Percentiles rank a stretch among this genome's conserved stretches.
These are phyloP conservation scores for Heliangelus exortis DNA, from an alignment of 2,797 vertebrate genomes.

Conservation along the genomic window DNA sequence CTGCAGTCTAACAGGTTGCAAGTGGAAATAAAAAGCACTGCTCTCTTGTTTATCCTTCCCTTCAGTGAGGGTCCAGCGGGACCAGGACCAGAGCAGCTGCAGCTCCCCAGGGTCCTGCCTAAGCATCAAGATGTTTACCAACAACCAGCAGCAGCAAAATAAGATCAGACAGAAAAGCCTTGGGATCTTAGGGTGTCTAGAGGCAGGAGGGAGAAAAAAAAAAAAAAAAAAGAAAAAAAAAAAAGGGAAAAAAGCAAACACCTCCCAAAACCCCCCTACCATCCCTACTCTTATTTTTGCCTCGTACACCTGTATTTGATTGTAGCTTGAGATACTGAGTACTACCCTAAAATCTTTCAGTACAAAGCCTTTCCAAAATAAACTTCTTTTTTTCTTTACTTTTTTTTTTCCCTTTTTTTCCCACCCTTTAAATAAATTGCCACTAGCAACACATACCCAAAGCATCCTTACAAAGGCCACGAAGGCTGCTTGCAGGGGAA, in stretches of 20 bases:
- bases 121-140: slow-evolving; percentile 78
- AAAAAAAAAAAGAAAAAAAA: not conserved
- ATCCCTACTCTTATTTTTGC: not conserved
- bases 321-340: not conserved
- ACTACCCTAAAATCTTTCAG: not conserved
- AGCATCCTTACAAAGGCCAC: not conserved
- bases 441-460: slow-evolving; percentile 4
- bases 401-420: too few species aligned
- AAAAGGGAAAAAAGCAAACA: not conserved
- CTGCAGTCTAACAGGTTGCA: slow-evolving; percentile 64
- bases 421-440: not conserved
- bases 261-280: not conserved
- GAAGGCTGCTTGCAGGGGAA: not conserved
- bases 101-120: slow-evolving; percentile 70
- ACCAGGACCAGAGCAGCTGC: slow-evolving; percentile 69
- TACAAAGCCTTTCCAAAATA: not conserved
- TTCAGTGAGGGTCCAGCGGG: slow-evolving; percentile 63
- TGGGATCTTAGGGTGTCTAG: not conserved
- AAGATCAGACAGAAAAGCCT: slow-evolving; percentile 18
- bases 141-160: slow-evolving; percentile 42
- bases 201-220: not conserved
- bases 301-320: not conserved
- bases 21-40: slow-evolving; percentile 46
- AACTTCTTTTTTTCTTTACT: not conserved
- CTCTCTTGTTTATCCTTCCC: slow-evolving; percentile 74